Evolutionary conservation across 1,140 invertebrate genomes (phyloP).

Genomic region (Brachionus rotundiformis): DNA sequence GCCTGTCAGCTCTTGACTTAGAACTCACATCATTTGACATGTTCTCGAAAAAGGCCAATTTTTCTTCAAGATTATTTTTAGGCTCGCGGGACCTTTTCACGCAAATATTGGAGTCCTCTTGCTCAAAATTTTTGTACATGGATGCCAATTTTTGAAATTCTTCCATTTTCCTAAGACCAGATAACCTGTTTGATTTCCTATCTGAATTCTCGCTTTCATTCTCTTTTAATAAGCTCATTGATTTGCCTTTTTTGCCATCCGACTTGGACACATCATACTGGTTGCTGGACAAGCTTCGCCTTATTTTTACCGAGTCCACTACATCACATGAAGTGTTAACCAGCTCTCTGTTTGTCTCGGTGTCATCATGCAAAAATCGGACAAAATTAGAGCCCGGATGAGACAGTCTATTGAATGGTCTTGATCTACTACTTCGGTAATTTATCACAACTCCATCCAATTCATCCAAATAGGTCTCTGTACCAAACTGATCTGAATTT

Average conservation of each 20-base stretch:
- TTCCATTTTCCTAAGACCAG: slow-evolving; percentile 14
- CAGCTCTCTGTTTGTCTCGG: neutral
- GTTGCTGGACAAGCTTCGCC: neutral
- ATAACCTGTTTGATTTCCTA: neutral
- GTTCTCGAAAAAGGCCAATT: slow-evolving; percentile 32
- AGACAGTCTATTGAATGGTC: neutral
- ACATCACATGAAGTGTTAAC: neutral
- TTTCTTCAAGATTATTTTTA: slow-evolving; percentile 27
- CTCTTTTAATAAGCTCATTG: neutral
- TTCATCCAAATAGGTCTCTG: neutral
- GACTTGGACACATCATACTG: neutral
- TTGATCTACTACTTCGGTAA: neutral
- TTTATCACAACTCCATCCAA: neutral
- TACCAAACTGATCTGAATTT: neutral
- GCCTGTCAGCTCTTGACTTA: neutral
- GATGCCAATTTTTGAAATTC: slow-evolving; percentile 26
- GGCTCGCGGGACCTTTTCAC: neutral
- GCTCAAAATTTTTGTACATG: slow-evolving; percentile 37
- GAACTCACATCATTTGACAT: neutral
- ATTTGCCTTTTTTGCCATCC: slow-evolving; percentile 7
- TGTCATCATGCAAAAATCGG: neutral
- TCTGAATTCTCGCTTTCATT: neutral
- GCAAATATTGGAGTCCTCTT: neutral
- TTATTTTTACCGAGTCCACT: neutral
- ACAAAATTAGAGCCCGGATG: neutral